Evolutionary conservation across 1,140 invertebrate genomes (phyloP), one percentile per base, ranked within the genome.

Genomic region (Cardiocondyla obscurior): DNA sequence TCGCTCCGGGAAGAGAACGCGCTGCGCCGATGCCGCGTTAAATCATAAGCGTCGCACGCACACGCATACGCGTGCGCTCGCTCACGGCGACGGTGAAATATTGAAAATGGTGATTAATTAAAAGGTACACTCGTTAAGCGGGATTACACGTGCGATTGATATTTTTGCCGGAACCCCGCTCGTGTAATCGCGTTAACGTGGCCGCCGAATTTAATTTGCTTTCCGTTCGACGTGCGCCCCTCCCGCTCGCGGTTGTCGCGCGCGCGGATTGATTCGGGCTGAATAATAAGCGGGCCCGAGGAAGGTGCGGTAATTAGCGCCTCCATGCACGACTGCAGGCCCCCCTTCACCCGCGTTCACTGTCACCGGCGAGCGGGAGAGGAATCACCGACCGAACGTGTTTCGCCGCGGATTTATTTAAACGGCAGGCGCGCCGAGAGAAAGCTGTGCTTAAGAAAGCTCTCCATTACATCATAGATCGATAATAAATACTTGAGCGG

Each of bases 21-120:
- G 33, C 58, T 39, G 46, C n/a, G 53, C 57, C 55, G 36, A 46
- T 22, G 16, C 51, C 60, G 70, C 53, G 74, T 81, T 83, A 69
- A 76, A 57, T 82, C 82, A 72, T 67, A 67, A 33, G 30, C 58
- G 51, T 77, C 46, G 49, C 72, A 74, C 85, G 36, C 33, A 33
- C 33, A 39, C 22, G 49, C 60, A 42, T 39, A n/a, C 30, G 16
- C 12, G 36, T 10, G 16, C 46, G 33, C 36, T 39, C 74, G 39
- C 65, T 76, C n/a, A 46, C 2, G 81, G 65, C 82, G 77, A 85
- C 86, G 83, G 82, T 89, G 87, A 91, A 92, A 91, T 90, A 92
- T 91, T 90, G 91, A 90, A 90, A 92, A 92, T 88, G 90, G 89
- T 89, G 91, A 92, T 91, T 92, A 90, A 92, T 92, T 91, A 91